Evolutionary conservation across 2,797 vertebrate species (phyloP).

Genomic region (Euphonia xanthogaster): DNA sequence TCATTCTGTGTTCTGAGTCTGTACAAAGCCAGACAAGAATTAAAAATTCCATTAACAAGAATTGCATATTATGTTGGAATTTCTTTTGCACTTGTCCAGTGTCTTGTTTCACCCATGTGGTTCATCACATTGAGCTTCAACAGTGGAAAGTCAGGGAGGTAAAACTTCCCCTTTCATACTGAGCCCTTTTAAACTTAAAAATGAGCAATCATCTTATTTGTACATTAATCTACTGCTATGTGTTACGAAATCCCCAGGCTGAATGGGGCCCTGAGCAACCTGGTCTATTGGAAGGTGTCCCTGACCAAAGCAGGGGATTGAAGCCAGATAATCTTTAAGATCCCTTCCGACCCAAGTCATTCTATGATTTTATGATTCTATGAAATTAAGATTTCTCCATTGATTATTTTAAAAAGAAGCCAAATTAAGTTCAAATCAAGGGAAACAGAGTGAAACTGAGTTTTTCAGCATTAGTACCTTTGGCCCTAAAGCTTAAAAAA

Average conservation of each 20-base stretch:
- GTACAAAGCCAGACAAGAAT: background rate
- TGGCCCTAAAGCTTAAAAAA: background rate
- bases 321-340: background rate
- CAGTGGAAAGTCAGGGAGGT: background rate
- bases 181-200: background rate
- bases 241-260: background rate
- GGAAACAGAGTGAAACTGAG: background rate
- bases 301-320: background rate
- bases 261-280: background rate
- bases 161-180: background rate
- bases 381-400: background rate
- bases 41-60: background rate
- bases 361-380: background rate
- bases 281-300: background rate
- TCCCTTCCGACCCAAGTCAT: background rate
- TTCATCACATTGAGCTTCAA: background rate
- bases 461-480: background rate
- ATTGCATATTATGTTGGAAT: background rate
- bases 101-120: background rate
- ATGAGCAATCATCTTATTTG: background rate
- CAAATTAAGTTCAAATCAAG: background rate
- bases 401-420: background rate
- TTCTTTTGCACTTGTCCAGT: background rate
- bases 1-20: background rate
- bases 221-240: background rate